Conservation (phyloP, 2,113 vertebrate genomes). For the Daubentonia madagascariensis region DNA sequence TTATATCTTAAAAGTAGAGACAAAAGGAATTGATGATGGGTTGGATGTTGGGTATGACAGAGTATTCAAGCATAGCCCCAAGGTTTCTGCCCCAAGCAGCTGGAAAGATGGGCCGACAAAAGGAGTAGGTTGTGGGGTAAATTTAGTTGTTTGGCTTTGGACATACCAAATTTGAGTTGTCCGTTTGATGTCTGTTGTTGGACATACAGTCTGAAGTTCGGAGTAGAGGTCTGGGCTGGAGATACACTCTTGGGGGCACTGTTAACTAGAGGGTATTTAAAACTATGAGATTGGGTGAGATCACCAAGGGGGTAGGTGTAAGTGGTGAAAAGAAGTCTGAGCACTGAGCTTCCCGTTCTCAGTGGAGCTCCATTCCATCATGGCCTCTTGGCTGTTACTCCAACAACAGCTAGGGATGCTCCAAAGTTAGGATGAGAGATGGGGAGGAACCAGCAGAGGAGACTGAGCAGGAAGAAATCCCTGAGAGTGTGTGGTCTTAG, state of each 20-base stretch:
- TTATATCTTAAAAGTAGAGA: background rate
- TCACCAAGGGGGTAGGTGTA: background rate
- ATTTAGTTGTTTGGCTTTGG: background rate
- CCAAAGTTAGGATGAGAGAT: background rate
- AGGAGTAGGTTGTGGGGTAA: background rate
- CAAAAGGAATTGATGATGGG: background rate
- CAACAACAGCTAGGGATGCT: background rate
- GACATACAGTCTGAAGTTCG: background rate
- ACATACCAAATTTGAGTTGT: background rate
- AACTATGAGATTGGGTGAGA: background rate
- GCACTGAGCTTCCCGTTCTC: background rate
- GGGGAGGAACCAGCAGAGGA: background rate
- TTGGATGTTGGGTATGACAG: background rate
- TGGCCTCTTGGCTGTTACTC: background rate
- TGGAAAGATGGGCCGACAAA: background rate
- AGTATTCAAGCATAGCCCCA: background rate
- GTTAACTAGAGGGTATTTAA: background rate
- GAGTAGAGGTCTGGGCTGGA: background rate
- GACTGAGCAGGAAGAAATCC: background rate
- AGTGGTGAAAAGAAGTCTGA: background rate
- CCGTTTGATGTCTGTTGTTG: background rate
- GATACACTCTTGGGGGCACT: background rate
- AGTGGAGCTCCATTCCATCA: background rate
- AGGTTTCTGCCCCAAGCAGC: background rate
- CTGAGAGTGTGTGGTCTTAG: background rate